Percentiles rank a stretch among this genome's conserved stretches.
These are phyloP conservation scores for Oopsacas minuta DNA, from an alignment of 37 sponge, comb jelly and placozoan genomes.

Conservation along the genomic window DNA sequence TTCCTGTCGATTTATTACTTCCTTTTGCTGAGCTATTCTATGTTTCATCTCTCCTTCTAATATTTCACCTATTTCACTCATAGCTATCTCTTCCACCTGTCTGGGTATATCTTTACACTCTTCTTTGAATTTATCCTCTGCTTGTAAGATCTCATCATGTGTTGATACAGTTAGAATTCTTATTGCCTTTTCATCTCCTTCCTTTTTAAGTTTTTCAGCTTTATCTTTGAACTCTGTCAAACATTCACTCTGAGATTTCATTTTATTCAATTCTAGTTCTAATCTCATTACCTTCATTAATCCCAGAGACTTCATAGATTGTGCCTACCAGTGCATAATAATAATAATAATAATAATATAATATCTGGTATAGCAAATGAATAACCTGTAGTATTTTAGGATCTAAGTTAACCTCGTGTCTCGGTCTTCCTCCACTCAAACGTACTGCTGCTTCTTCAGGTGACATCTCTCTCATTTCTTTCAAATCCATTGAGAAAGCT, in stretches of 20 bases:
- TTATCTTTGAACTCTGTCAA: neutral
- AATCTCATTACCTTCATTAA: neutral
- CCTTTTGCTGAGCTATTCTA: neutral
- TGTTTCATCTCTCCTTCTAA: neutral
- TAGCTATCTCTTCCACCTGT: neutral
- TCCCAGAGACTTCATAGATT: conserved; percentile 7
- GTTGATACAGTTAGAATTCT: neutral
- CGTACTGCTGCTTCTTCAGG: neutral
- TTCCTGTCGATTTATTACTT: neutral
- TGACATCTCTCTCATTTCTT: neutral
- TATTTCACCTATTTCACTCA: neutral
- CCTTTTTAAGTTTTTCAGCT: neutral
- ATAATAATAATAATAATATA: neutral
- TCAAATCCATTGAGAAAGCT: neutral
- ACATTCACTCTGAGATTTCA: neutral
- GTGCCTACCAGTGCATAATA: neutral
- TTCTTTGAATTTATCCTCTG: neutral
- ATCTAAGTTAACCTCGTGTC: neutral
- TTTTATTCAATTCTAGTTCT: neutral
- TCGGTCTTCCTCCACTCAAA: neutral
- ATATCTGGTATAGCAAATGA: neutral
- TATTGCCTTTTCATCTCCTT: neutral
- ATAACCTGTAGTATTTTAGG: neutral
- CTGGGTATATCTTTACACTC: neutral
- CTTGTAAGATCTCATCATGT: neutral